These are phyloP conservation scores for Lithophane socia DNA, from an alignment of 2,888 invertebrate species.

Conservation along the genomic window DNA sequence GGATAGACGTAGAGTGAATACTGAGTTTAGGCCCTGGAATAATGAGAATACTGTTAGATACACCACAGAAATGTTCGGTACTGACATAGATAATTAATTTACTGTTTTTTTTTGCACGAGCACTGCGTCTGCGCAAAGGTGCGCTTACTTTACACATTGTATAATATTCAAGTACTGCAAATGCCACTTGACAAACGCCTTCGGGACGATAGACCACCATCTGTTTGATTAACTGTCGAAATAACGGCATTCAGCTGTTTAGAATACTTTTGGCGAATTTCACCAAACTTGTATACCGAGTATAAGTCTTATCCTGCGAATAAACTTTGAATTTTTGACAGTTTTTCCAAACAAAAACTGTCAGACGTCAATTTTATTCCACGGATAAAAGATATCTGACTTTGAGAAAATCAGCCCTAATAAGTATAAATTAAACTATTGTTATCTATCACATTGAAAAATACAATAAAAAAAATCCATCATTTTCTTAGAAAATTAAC, in stretches of 20 bases:
- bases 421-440: not conserved
- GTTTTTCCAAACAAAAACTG: no score
- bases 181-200: not conserved
- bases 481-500: not conserved
- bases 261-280: no score
- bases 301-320: no score
- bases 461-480: no score
- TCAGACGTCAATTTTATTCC: no score
- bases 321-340: no score
- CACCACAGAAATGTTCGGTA: not conserved
- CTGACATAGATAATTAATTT: not conserved
- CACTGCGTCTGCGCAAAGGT: not conserved
- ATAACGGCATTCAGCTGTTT: not conserved
- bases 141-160: not conserved
- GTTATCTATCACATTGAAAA: not conserved
- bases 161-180: not conserved
- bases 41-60: not conserved
- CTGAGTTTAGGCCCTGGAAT: constrained; percentile 94
- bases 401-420: no score
- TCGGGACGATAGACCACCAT: no score
- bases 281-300: no score
- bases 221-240: not conserved
- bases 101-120: not conserved
- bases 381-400: no score
- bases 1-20: constrained; percentile 94